Conservation (phyloP, 2,797 vertebrate genomes). For the Myripristis murdjan region DNA sequence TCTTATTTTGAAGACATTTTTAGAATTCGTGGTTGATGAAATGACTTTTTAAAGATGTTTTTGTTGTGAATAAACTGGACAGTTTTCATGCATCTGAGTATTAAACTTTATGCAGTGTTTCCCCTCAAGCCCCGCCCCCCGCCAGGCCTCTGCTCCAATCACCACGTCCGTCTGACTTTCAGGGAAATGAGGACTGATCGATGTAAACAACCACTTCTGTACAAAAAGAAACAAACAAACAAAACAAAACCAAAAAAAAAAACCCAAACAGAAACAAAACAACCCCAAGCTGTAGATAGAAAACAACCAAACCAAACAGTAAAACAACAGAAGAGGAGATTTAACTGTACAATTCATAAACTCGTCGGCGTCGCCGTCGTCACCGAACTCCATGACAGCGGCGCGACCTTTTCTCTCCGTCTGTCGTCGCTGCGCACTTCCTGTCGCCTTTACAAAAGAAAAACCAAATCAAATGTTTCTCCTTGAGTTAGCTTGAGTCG, state of each 20-base stretch:
- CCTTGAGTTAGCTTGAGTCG: slow-evolving; percentile 71
- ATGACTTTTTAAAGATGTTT: no score
- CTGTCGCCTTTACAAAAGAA: slow-evolving; percentile 73
- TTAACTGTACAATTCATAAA: slow-evolving; percentile 78
- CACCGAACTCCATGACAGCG: slow-evolving; percentile 40
- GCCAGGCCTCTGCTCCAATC: slow-evolving; percentile 58
- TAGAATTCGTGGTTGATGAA: no score
- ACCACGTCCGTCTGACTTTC: slow-evolving; percentile 56
- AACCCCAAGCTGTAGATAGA: slow-evolving; percentile 68
- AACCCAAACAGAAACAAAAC: slow-evolving; percentile 61
- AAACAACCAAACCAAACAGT: slow-evolving; percentile 71
- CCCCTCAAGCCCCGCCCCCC: slow-evolving; percentile 43
- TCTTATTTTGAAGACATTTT: no score
- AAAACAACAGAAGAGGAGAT: slow-evolving; percentile 68
- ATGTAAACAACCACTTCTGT: slow-evolving; percentile 87
- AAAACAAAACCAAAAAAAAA: no score
- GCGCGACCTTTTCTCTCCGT: slow-evolving; percentile 24
- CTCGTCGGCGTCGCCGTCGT: slow-evolving; percentile 44
- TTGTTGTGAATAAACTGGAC: no score
- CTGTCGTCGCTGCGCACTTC: slow-evolving; percentile 64
- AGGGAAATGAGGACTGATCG: slow-evolving; percentile 71
- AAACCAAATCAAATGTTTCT: slow-evolving; percentile 75
- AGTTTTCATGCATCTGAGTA: no score
- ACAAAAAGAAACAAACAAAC: slow-evolving; percentile 83
- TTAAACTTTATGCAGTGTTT: neutral